Conservation (phyloP, 2,888 invertebrate species). For the Rhingia rostrata region DNA sequence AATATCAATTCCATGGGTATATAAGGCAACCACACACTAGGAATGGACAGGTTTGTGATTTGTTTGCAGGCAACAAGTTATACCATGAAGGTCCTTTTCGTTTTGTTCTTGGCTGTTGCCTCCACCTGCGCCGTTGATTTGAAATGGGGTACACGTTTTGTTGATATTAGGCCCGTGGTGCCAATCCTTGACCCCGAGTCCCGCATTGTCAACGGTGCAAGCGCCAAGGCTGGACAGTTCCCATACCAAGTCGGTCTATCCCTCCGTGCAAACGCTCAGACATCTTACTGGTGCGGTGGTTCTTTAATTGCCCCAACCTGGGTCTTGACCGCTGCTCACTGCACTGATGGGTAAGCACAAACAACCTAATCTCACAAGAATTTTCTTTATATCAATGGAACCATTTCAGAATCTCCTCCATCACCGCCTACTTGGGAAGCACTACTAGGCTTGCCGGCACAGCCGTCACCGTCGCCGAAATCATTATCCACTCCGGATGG, state of each 20-base stretch:
- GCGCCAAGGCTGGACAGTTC: constrained; percentile 38
- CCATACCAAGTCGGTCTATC: constrained; percentile 78
- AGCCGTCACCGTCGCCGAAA: constrained; percentile 50
- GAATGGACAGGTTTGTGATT: too few species aligned
- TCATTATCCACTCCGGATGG: constrained; percentile 75
- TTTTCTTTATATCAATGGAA: constrained; percentile 14
- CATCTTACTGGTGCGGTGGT: constrained; percentile 78
- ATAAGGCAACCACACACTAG: too few species aligned
- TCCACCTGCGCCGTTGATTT: too few species aligned
- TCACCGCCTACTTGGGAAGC: too few species aligned
- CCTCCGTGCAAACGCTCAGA: constrained; percentile 64
- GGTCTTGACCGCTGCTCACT: constrained; percentile 80
- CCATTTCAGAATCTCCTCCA: too few species aligned
- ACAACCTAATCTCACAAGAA: constrained; percentile 74
- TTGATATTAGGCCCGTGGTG: not conserved
- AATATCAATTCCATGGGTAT: too few species aligned
- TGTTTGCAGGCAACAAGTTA: too few species aligned
- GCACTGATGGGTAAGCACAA: constrained; percentile 76
- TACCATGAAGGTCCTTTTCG: too few species aligned
- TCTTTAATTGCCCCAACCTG: constrained; percentile 78
- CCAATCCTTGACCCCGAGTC: constrained; percentile 1
- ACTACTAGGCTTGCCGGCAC: too few species aligned
- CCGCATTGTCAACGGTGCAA: constrained; percentile 50
- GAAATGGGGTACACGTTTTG: constrained; percentile 22
- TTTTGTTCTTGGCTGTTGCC: too few species aligned